phyloP scores from a whole-genome alignment of 2,113 vertebrate genomes.

The pig (Sus scrofa) region T2T-Sscrofa CM000820.6:121996501-121997000 shows the following conservation, averaged over 20 bases:
- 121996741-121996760: neutral
- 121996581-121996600: neutral
- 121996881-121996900: neutral
- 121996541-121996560: neutral
- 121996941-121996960: neutral
- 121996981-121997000: conserved; percentile 8
- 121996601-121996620: neutral
- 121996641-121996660: neutral
- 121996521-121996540: neutral
- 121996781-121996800: neutral
- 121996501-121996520: neutral
- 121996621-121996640: neutral
- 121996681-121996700: neutral
- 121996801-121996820: neutral
- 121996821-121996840: neutral
- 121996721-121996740: neutral
- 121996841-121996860: neutral
- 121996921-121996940: neutral
- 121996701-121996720: neutral
- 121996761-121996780: neutral
- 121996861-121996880: neutral
- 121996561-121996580: neutral
- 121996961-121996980: neutral
- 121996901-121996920: neutral
- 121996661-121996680: neutral